Conservation (phyloP, 2,113 vertebrate genomes). For the Butastur rufipennis region DNA sequence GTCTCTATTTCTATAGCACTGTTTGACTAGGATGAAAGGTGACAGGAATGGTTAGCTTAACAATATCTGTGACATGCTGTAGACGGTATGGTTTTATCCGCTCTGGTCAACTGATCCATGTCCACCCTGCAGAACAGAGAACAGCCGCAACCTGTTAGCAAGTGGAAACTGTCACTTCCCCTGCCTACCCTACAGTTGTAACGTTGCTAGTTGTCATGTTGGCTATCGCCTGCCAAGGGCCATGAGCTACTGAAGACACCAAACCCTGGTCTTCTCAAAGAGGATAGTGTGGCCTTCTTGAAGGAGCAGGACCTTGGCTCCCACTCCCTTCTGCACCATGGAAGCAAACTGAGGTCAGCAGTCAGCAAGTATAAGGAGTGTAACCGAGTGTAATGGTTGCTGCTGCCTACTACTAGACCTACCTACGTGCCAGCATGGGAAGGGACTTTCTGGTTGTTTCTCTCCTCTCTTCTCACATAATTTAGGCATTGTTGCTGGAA, state of each 20-base stretch:
- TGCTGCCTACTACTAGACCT: background rate
- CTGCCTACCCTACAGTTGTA: background rate
- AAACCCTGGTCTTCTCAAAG: background rate
- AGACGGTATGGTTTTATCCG: background rate
- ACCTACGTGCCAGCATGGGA: fast-evolving
- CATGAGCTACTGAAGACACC: background rate
- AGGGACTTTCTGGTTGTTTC: background rate
- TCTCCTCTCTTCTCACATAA: background rate
- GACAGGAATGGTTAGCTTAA: background rate
- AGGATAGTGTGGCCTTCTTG: background rate
- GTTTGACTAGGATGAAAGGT: background rate
- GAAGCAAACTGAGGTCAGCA: background rate
- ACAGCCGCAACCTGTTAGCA: background rate
- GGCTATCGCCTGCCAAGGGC: background rate
- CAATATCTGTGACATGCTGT: background rate
- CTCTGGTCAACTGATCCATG: background rate
- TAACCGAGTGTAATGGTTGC: background rate
- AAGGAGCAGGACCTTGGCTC: background rate
- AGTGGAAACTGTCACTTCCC: background rate
- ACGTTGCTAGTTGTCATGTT: background rate
- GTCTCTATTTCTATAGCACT: background rate
- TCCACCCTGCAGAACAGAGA: background rate
- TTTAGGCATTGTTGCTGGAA: background rate
- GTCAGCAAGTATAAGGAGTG: background rate
- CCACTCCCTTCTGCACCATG: background rate